These are phyloP conservation scores for Icerya purchasi DNA, from an alignment of 2,888 invertebrate species.

Conservation along the genomic window DNA sequence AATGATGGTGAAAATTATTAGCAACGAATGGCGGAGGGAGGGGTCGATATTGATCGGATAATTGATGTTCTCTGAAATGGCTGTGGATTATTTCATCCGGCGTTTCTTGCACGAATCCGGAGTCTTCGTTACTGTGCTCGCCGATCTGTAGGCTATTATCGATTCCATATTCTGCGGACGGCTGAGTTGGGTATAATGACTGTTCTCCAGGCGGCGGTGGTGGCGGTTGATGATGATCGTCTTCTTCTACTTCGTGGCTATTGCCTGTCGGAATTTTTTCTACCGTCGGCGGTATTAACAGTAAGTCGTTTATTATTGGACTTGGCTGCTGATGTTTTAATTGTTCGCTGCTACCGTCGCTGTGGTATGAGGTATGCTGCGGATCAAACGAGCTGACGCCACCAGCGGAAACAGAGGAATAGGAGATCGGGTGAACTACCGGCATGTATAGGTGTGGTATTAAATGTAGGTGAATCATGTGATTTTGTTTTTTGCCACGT, in stretches of 20 bases:
- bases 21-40: background rate
- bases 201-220: background rate
- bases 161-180: background rate
- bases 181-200: background rate
- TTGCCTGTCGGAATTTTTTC: no score
- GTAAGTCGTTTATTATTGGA: background rate
- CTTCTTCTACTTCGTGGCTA: background rate
- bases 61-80: background rate
- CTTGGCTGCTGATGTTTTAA: constrained; percentile 1
- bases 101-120: background rate
- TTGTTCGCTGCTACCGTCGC: background rate
- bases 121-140: background rate
- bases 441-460: constrained; percentile 17
- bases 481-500: constrained; percentile 14
- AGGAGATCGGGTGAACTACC: constrained; percentile 13
- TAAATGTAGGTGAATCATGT: constrained; percentile 16
- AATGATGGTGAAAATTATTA: background rate
- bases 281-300: background rate
- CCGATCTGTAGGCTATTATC: background rate
- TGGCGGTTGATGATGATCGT: background rate
- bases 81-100: background rate
- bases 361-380: background rate
- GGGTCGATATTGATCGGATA: background rate
- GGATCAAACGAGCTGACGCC: background rate
- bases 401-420: background rate